These are phyloP conservation scores for Sander vitreus DNA, from an alignment of 2,113 vertebrate genomes.

Conservation along the genomic window DNA sequence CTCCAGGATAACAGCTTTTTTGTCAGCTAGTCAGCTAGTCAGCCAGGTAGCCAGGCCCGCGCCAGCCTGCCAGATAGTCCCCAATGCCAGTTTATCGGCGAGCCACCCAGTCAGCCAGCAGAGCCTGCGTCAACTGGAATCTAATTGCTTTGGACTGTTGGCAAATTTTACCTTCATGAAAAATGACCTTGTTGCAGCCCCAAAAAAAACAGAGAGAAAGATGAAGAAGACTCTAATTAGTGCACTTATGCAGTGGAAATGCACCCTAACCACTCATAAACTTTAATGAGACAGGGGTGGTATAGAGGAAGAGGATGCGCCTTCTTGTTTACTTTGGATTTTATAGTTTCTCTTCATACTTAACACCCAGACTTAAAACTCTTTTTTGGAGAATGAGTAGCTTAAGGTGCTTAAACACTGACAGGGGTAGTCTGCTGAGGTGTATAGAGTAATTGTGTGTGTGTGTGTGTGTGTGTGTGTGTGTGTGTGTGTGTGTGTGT, in stretches of 20 bases:
- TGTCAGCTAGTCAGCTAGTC: slow-evolving; percentile 16
- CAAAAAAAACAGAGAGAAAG: slow-evolving; percentile 34
- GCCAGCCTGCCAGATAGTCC: slow-evolving; percentile 16
- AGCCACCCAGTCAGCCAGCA: slow-evolving; percentile 32
- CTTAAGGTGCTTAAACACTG: slow-evolving; percentile 54
- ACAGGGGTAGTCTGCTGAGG: slow-evolving; percentile 34
- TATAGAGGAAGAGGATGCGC: slow-evolving; percentile 61
- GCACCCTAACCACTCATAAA: slow-evolving; percentile 53
- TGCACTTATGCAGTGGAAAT: slow-evolving; percentile 41
- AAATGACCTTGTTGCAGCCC: slow-evolving; percentile 47
- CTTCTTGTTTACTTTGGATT: slow-evolving; percentile 50
- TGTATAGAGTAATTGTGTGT: slow-evolving; percentile 41
- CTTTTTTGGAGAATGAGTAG: slow-evolving; percentile 35
- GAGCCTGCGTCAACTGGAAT: slow-evolving; percentile 53
- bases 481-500: slow-evolving; percentile 10
- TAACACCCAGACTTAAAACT: slow-evolving; percentile 44
- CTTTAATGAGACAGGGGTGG: slow-evolving; percentile 41
- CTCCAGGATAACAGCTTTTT: slow-evolving; percentile 48
- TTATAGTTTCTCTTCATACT: slow-evolving; percentile 57
- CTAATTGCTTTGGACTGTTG: slow-evolving; percentile 67
- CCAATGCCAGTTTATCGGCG: slow-evolving; percentile 33
- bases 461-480: slow-evolving; percentile 40
- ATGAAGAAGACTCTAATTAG: slow-evolving; percentile 46
- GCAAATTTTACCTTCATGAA: slow-evolving; percentile 56
- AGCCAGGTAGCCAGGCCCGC: slow-evolving; percentile 5